A percentile compares a stretch with the other conserved stretches of the same genome.
Conservation (phyloP, 92 coral and sea anemone genomes). For the Porites cylindrica region DNA sequence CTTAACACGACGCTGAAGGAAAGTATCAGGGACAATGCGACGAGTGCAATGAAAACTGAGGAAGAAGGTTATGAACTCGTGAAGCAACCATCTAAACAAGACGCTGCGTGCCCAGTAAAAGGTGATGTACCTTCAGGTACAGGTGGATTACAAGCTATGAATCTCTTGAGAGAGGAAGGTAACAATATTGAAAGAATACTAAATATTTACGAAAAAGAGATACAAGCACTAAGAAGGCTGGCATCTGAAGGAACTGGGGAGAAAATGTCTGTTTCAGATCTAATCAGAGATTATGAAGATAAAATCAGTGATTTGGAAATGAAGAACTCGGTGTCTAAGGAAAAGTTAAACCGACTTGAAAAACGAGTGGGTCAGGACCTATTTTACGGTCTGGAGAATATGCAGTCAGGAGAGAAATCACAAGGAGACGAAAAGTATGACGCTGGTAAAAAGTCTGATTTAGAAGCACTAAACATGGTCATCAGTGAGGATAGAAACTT, state of each 20-base stretch:
- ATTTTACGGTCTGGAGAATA: neutral
- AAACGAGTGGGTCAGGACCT: slow-evolving; percentile 14
- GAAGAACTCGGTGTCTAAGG: neutral
- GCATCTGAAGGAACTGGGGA: slow-evolving; percentile 13
- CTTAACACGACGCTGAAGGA: neutral
- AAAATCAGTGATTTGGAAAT: neutral
- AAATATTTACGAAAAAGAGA: slow-evolving; percentile 51
- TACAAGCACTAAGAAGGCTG: slow-evolving; percentile 43
- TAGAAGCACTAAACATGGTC: slow-evolving; percentile 15
- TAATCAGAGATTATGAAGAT: slow-evolving; percentile 6
- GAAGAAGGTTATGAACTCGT: neutral
- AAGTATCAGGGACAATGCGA: neutral
- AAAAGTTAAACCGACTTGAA: neutral
- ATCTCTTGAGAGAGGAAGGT: slow-evolving; percentile 42
- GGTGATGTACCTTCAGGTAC: neutral
- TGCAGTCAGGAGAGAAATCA: neutral
- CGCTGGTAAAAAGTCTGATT: neutral
- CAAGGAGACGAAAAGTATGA: neutral
- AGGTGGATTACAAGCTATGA: slow-evolving; percentile 18
- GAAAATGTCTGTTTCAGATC: neutral
- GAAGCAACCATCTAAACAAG: neutral
- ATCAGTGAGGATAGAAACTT: slow-evolving; percentile 20
- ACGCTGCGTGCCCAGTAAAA: neutral
- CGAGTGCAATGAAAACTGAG: neutral
- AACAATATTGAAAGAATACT: slow-evolving; percentile 58